Evolutionary conservation across 2,797 vertebrate genomes (phyloP), one percentile per base, ranked within the genome.

Genomic region (Lophius americanus): DNA sequence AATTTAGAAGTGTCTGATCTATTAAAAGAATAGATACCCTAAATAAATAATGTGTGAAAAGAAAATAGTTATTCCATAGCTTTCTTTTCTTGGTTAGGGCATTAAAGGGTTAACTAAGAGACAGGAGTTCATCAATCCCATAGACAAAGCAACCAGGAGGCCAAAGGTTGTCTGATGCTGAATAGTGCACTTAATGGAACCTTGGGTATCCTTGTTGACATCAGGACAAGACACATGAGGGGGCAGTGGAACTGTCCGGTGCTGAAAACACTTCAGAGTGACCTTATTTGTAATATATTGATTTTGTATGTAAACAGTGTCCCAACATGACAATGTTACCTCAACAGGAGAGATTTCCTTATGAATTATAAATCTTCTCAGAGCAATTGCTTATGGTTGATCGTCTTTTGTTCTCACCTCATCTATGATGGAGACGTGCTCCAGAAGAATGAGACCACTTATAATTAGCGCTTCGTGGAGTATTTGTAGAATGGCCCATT

Each of bases 401-500:
- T 35, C 52, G 55, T 47, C 41, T 49, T 14, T 6, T 46, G 46
- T 51, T 65, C 68, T 38, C 12, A 1, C 49, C 48, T 47, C 70
- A 58, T 61, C 60, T 63, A 41, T 68, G 69, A 69, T 36, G 74
- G 51, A 65, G 70, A 75, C 65, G 47, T 65, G 73, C 59, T 83
- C 74, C 74, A 84, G 70, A 79, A 89, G 79, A 78, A 88, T 76
- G 68, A 66, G 42, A 59, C 66, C 43, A 55, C 68, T 75, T 87
- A 88, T 90, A 87, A 89, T 89, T 88, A 88, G 85, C 65, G 62
- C 23, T 23, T 58, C 53, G 2, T 81, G 77, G 47, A 60, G 76
- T 85, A 88, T 87, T 85, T 82, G 64, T 86, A 76, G 84, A 79
- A 12, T 78, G 85, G 77, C 85, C 88, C 73, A 78, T 65, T 88